Evolutionary conservation across 2,888 invertebrate species (phyloP), one percentile per base, ranked within the genome.

Genomic region (Apomyelois bistriatella): DNA sequence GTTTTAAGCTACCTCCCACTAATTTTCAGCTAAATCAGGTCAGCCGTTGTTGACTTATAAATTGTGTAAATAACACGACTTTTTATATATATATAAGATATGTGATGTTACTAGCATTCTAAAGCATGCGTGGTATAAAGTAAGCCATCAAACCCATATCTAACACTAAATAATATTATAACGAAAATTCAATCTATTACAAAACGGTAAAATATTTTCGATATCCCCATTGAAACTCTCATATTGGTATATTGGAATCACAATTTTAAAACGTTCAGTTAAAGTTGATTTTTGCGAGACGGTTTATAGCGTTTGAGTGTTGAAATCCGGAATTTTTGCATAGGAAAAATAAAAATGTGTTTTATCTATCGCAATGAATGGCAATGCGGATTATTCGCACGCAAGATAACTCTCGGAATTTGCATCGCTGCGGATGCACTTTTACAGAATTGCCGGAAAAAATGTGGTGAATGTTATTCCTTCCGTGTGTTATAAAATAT

Each of bases 241-340:
- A 4, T 9, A 16, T 1, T 3, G 4, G 10, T 9, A 10, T 36
- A 28, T 5, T 7, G 12, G 0, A 46, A 28, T 28, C 10, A 7
- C 3, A 8, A 52, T 36, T 43, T 13, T 52, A 43, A 10, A n/a
- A 12, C n/a, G 7, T 36, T 22, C 1, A 3, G 1, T 12, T 42
- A 46, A 13, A n/a, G 43, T 28, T 28, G 2, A 43, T 10, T 13
- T 15, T 43, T 6, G 12, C 10, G 2, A 4, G 8, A 5, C 10
- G 3, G 3, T 3, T 52, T 52, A 12, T 7, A 30, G 8, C 7
- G 22, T 5, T 15, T 3, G 35, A 37, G 52, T 37, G 52, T 52
- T 43, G 52, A 52, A 52, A 32, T 16, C 32, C 32, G 15, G 46
- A 52, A 43, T 43, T 52, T 51, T 52, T 36, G 51, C 52, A 52